Percentiles rank a stretch among this genome's conserved stretches.
Evolutionary conservation across 2,797 vertebrate genomes (phyloP).

Genomic region (Enteromius thamalakanensis): DNA sequence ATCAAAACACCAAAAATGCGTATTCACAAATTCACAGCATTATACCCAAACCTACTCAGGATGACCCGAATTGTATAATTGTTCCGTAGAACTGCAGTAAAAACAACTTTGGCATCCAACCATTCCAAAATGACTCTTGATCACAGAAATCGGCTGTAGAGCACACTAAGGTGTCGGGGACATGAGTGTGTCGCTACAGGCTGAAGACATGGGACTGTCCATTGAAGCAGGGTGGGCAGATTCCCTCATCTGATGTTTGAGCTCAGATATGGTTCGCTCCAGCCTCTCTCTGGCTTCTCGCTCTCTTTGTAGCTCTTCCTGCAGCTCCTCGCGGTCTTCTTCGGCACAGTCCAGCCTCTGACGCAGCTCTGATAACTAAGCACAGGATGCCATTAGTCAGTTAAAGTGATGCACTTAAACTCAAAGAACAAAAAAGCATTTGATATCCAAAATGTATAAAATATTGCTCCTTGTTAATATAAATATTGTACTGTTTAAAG

Average conservation of each 20-base stretch:
- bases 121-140: constrained; percentile 32
- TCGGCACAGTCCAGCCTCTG: constrained; percentile 85
- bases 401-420: not conserved
- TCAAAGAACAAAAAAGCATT: not conserved
- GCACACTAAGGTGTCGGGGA: constrained; percentile 42
- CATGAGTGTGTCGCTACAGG: constrained; percentile 42
- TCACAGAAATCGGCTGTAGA: constrained; percentile 15
- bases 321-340: constrained; percentile 85
- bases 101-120: constrained; percentile 30
- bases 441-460: not conserved
- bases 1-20: not conserved
- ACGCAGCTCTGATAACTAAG: constrained; percentile 82
- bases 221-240: constrained; percentile 34
- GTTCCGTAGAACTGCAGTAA: constrained; percentile 19
- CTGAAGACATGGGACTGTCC: constrained; percentile 51
- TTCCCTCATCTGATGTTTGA: constrained; percentile 81
- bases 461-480: too few relatives aligned
- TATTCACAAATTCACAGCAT: constrained; percentile 24
- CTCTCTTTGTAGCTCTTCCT: constrained; percentile 85
- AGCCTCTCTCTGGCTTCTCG: constrained; percentile 84
- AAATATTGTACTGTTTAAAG: not conserved
- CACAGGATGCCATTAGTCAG: not conserved
- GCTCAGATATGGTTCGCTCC: constrained; percentile 84
- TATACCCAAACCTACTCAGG: constrained; percentile 21
- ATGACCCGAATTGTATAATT: not conserved